These are phyloP conservation scores for Chaunax sp. DNA, from an alignment of 2,797 vertebrate species.

Conservation along the genomic window DNA sequence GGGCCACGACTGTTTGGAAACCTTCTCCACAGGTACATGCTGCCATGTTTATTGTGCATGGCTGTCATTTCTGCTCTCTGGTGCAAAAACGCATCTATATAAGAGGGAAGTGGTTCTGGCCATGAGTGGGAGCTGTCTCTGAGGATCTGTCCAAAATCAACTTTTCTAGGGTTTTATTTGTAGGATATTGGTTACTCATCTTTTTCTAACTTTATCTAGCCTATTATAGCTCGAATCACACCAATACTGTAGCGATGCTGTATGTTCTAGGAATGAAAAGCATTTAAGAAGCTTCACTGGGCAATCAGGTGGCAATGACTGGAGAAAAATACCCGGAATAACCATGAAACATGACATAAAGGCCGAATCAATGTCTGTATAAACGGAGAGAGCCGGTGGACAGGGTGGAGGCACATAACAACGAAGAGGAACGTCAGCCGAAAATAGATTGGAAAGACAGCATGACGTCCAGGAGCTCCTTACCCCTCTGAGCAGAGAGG, in stretches of 20 bases:
- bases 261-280: no score
- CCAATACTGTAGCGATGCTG: no score
- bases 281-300: no score
- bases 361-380: no score
- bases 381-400: no score
- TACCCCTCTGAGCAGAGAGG: no score
- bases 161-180: background rate
- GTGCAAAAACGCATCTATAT: conserved; percentile 27
- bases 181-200: background rate
- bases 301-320: no score
- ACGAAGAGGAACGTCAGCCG: no score
- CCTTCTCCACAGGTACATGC: conserved; percentile 35
- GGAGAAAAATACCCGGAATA: no score
- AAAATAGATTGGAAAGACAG: no score
- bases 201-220: background rate
- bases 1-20: conserved; percentile 36
- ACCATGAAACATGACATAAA: background rate
- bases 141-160: conserved; percentile 15
- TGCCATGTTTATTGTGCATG: conserved; percentile 8
- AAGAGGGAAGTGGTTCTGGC: conserved; percentile 13
- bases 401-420: no score
- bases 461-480: no score
- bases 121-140: background rate
- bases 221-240: background rate
- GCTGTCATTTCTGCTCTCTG: conserved; percentile 9